These are phyloP conservation scores for Leptinotarsa peninsularis DNA, from an alignment of 2,888 invertebrate species.

Conservation along the genomic window DNA sequence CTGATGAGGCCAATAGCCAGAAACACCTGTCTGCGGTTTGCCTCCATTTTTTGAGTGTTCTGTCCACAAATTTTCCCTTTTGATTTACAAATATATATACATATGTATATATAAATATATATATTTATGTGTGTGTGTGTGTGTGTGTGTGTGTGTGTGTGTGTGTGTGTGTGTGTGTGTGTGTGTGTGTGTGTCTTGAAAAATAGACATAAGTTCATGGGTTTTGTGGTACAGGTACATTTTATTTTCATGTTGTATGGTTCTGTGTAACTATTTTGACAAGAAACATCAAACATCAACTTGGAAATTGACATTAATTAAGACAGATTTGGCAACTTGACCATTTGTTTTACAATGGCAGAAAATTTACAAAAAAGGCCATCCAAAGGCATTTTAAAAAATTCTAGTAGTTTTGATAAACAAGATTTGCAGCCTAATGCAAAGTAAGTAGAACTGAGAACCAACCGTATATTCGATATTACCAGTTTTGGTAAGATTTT, in stretches of 20 bases:
- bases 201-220: too few species aligned
- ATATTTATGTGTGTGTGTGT: too few species aligned
- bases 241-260: not conserved
- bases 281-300: not conserved
- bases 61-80: too few species aligned
- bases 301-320: not conserved
- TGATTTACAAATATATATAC: too few species aligned
- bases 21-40: too few species aligned
- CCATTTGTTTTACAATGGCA: slow-evolving; percentile 68
- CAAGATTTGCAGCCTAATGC: slow-evolving; percentile 61
- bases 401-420: slow-evolving; percentile 90
- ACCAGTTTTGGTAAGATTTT: not conserved
- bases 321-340: slow-evolving; percentile 17
- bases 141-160: too few species aligned
- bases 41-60: too few species aligned
- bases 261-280: not conserved
- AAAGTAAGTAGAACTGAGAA: slow-evolving; percentile 47
- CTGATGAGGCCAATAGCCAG: too few species aligned
- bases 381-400: slow-evolving; percentile 91
- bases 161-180: too few species aligned
- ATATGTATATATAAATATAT: too few species aligned
- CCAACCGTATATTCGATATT: not conserved
- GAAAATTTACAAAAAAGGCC: slow-evolving; percentile 87
- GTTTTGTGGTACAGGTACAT: too few species aligned
- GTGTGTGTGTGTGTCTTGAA: too few species aligned